These are phyloP conservation scores for Microhierax caerulescens DNA, from an alignment of 2,797 vertebrate genomes.

Conservation along the genomic window DNA sequence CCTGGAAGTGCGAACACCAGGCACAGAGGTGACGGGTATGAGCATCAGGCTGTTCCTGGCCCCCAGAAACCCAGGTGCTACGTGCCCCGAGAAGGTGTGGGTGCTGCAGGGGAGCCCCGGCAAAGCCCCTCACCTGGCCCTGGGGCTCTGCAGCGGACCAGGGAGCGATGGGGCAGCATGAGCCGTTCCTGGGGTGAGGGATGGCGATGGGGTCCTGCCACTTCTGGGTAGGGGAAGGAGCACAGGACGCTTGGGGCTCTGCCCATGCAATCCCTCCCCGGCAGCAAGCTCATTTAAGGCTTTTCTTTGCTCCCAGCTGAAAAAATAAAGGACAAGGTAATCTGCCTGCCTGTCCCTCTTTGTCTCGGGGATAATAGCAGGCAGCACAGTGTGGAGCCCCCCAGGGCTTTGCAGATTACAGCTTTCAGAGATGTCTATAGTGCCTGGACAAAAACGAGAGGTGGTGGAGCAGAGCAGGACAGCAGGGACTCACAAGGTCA, in stretches of 20 bases:
- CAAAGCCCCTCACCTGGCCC: fast-evolving
- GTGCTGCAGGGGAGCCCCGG: not conserved
- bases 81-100: fast-evolving
- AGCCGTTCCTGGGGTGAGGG: not conserved
- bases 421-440: conserved; percentile 36
- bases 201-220: not conserved
- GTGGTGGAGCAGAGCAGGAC: not conserved
- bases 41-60: not conserved
- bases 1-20: not conserved
- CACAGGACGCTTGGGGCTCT: not conserved
- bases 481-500: not conserved
- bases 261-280: not conserved
- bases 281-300: not conserved
- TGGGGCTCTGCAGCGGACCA: not conserved
- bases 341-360: conserved; percentile 54
- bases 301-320: conserved; percentile 23
- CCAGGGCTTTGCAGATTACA: conserved; percentile 46
- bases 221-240: not conserved
- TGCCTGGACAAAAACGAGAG: conserved; percentile 29
- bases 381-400: not conserved
- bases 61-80: fast-evolving
- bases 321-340: conserved; percentile 64
- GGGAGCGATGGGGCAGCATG: fast-evolving
- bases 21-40: not conserved
- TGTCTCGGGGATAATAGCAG: conserved; percentile 52